phyloP scores from a whole-genome alignment of 2,888 invertebrate species.

The Tachina lurida region DNA sequence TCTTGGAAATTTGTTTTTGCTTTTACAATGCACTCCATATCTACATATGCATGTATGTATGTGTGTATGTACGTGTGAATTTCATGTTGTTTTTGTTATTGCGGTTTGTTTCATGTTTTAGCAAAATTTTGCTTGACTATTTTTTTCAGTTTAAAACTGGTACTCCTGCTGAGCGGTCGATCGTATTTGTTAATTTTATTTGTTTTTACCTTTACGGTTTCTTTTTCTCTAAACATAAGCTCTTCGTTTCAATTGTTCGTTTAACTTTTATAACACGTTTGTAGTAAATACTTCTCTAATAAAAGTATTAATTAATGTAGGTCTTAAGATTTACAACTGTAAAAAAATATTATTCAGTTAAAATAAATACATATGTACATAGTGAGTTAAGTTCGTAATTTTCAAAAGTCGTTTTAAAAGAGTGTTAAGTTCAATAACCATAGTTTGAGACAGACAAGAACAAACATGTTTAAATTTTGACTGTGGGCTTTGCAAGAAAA shows the following conservation, averaged over 20 bases:
- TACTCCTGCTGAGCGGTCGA: conserved; percentile 42
- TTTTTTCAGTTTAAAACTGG: conserved; percentile 59
- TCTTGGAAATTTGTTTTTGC: conserved; percentile 13
- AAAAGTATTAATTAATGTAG: background rate
- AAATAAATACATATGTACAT: too few species aligned
- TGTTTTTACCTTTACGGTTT: conserved; percentile 31
- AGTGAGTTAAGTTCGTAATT: too few species aligned
- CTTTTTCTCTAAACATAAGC: conserved; percentile 10
- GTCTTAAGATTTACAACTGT: too few species aligned
- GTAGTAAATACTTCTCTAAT: background rate
- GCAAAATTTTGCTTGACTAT: background rate
- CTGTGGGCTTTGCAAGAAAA: background rate
- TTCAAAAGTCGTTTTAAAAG: background rate
- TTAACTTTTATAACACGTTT: background rate
- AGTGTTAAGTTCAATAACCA: conserved; percentile 19
- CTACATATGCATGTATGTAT: too few species aligned
- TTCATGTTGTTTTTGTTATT: conserved; percentile 15
- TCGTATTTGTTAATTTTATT: conserved; percentile 18
- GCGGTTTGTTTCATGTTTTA: conserved; percentile 20
- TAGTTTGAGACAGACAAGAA: conserved; percentile 1
- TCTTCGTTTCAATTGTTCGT: conserved; percentile 7
- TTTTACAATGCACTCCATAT: conserved; percentile 45
- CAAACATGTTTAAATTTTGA: background rate
- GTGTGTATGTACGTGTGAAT: background rate
- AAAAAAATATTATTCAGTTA: too few species aligned